Percentiles rank a stretch among this genome's conserved stretches.
phyloP scores from a whole-genome alignment of 2,797 vertebrate genomes.

The Ctenopoma kingsleyae region DNA sequence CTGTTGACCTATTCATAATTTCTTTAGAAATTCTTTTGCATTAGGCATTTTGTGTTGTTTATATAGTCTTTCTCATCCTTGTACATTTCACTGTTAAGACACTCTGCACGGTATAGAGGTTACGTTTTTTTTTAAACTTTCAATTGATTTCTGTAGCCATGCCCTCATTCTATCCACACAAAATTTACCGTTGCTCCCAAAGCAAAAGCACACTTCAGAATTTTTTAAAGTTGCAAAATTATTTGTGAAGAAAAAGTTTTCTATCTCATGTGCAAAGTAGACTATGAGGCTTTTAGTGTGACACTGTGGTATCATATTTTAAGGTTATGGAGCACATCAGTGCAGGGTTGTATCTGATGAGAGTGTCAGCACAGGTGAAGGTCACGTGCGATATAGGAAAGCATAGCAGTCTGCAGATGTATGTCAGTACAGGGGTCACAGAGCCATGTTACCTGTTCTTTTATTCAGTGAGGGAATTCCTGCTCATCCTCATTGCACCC shows the following conservation, averaged over 20 bases:
- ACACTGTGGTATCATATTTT: conserved; percentile 44
- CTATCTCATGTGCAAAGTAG: background rate
- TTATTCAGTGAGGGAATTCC: conserved; percentile 72
- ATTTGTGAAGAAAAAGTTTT: background rate
- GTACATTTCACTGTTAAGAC: too few relatives aligned
- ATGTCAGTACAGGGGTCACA: conserved; percentile 49
- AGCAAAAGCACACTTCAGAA: too few relatives aligned
- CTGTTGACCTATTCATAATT: background rate
- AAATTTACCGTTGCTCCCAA: too few relatives aligned
- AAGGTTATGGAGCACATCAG: conserved; percentile 48
- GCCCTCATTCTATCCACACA: too few relatives aligned
- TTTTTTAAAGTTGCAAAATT: too few relatives aligned
- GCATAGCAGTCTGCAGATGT: conserved; percentile 50
- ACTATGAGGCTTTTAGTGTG: background rate
- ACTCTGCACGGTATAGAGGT: background rate
- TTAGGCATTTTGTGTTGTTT: background rate
- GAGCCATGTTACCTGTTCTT: conserved; percentile 51
- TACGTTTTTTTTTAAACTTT: background rate
- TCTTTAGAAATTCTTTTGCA: background rate
- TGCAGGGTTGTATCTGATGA: conserved; percentile 45
- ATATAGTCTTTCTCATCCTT: too few relatives aligned
- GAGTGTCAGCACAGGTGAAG: conserved; percentile 50
- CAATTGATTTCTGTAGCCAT: too few relatives aligned
- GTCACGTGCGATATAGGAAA: conserved; percentile 49
- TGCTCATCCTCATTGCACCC: conserved; percentile 37